These are phyloP conservation scores for Pogonophryne albipinna DNA, from an alignment of 2,797 vertebrate species.

Conservation along the genomic window DNA sequence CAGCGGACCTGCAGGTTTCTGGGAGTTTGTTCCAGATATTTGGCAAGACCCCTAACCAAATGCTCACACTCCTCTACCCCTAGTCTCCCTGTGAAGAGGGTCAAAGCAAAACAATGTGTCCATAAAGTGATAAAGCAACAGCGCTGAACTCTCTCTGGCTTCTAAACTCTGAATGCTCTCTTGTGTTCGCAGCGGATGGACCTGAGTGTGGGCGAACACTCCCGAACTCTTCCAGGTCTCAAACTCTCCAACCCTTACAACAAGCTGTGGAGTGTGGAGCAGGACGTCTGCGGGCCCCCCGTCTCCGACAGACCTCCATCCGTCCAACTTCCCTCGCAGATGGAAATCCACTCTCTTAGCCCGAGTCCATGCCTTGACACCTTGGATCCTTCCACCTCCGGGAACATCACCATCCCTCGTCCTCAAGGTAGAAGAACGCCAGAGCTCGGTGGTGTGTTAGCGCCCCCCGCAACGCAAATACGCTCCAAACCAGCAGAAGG, in stretches of 20 bases:
- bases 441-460: slow-evolving; percentile 89
- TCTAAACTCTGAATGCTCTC: too few relatives aligned
- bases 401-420: slow-evolving; percentile 93
- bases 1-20: too few relatives aligned
- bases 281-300: slow-evolving; percentile 80
- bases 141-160: too few relatives aligned
- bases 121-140: too few relatives aligned
- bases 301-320: slow-evolving; percentile 80
- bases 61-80: too few relatives aligned
- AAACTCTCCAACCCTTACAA: slow-evolving; percentile 90
- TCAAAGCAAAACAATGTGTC: too few relatives aligned
- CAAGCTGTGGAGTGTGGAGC: slow-evolving; percentile 89
- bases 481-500: slow-evolving; percentile 71
- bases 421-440: slow-evolving; percentile 94
- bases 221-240: slow-evolving; percentile 85
- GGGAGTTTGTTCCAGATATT: too few relatives aligned
- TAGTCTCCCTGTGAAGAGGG: too few relatives aligned
- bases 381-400: slow-evolving; percentile 71
- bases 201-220: slow-evolving; percentile 84
- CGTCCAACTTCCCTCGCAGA: slow-evolving; percentile 68
- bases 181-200: slow-evolving; percentile 88
- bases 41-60: too few relatives aligned
- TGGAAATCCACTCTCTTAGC: slow-evolving; percentile 72
- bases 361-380: slow-evolving; percentile 71
- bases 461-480: slow-evolving; percentile 81